These are phyloP conservation scores for Mormyrus hasselquistii DNA, from an alignment of 2,797 vertebrate species.

Conservation along the genomic window DNA sequence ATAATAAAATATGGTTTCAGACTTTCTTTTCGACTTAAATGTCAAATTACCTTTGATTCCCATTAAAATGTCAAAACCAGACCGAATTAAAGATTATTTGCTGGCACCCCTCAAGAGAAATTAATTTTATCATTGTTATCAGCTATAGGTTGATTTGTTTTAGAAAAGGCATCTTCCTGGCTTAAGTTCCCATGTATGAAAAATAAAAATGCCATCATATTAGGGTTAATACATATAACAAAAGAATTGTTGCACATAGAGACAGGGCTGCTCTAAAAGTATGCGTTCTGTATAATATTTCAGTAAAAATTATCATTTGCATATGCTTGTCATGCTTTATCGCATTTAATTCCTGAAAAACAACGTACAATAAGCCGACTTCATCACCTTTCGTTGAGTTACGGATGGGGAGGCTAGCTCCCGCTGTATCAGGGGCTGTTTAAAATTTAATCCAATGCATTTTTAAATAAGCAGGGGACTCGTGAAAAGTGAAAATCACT, in stretches of 20 bases:
- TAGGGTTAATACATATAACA: background rate
- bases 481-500: slow-evolving; percentile 8
- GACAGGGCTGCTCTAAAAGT: background rate
- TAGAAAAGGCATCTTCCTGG: background rate
- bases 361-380: background rate
- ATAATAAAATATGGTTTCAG: background rate
- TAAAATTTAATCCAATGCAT: slow-evolving; percentile 27
- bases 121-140: background rate
- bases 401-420: background rate
- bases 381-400: background rate
- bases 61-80: background rate
- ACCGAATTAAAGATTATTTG: background rate
- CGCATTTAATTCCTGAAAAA: background rate
- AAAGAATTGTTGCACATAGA: background rate
- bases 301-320: background rate
- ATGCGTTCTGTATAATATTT: background rate
- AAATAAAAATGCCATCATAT: background rate
- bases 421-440: background rate
- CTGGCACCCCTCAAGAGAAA: background rate
- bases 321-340: background rate
- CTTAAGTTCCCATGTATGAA: background rate
- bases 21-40: background rate
- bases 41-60: background rate
- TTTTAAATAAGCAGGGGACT: slow-evolving; percentile 18
- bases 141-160: background rate